Evolutionary conservation across 2,113 vertebrate species (phyloP).

Genomic region (Corynorhinus townsendii): DNA sequence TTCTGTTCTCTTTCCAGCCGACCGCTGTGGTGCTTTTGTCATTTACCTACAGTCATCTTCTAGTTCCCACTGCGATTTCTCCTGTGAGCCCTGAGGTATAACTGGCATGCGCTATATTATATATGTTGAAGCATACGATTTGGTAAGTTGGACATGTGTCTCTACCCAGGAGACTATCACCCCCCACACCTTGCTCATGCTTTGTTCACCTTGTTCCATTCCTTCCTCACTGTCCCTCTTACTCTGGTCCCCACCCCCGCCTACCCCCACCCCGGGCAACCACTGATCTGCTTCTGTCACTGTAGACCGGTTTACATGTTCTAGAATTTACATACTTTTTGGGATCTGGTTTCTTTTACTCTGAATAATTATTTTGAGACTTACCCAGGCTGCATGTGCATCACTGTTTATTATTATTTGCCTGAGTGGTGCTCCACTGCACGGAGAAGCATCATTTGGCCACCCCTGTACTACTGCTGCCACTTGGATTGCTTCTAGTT

Average conservation of each 20-base stretch:
- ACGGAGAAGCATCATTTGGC: accelerated
- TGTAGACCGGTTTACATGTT: background rate
- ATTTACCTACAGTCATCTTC: accelerated
- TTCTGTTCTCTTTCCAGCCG: background rate
- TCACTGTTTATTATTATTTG: background rate
- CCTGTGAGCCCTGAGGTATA: background rate
- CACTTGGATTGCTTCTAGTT: accelerated
- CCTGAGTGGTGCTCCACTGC: accelerated
- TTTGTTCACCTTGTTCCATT: background rate
- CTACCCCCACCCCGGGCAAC: accelerated
- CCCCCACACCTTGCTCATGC: too few species aligned
- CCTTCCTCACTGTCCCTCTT: too few species aligned
- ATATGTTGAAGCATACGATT: accelerated
- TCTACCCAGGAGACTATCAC: background rate
- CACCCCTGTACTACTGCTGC: background rate
- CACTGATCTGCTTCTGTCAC: background rate
- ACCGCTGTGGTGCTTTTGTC: background rate
- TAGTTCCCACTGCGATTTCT: background rate
- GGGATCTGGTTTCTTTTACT: background rate
- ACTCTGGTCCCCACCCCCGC: background rate
- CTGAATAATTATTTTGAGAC: too few species aligned
- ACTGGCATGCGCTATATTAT: accelerated
- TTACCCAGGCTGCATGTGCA: accelerated
- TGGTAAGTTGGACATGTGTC: accelerated
- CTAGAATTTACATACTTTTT: background rate